A percentile compares a stretch with the other conserved stretches of the same genome.
Evolutionary conservation across 92 coral and sea anemone genomes (phyloP).

Genomic region (Epizoanthus scotinus): DNA sequence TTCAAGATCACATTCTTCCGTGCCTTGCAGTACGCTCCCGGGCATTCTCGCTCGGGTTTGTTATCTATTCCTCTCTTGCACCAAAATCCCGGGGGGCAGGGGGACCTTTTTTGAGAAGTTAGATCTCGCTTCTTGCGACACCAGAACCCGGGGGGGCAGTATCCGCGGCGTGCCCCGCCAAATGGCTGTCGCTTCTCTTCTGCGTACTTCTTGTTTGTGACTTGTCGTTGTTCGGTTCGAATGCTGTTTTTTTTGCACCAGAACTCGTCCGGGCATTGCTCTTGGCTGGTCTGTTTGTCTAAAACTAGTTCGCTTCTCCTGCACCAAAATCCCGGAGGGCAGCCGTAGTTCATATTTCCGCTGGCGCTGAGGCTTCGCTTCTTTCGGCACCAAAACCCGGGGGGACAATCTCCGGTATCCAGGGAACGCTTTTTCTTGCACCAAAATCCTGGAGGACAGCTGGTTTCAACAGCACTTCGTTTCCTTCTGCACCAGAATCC

Average conservation of each 20-base stretch:
- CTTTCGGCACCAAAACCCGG: constrained; percentile 61
- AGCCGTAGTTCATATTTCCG: constrained; percentile 20
- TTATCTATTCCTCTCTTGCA: constrained; percentile 50
- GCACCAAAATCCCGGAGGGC: constrained; percentile 69
- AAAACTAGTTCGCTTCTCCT: constrained; percentile 50
- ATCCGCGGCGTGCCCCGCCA: neutral
- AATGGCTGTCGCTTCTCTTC: constrained; percentile 23
- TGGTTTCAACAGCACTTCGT: constrained; percentile 18
- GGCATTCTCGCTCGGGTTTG: constrained; percentile 33
- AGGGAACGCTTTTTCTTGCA: constrained; percentile 54
- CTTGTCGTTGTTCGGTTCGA: constrained; percentile 40
- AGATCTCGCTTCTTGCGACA: constrained; percentile 62
- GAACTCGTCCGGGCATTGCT: constrained; percentile 29
- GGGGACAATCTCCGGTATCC: constrained; percentile 44
- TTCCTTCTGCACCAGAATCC: constrained; percentile 83
- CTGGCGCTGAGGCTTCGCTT: constrained; percentile 25
- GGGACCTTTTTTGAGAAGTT: constrained; percentile 30
- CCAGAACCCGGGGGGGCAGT: constrained; percentile 70
- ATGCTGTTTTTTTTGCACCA: constrained; percentile 42
- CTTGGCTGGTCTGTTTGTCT: constrained; percentile 57
- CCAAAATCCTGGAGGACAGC: constrained; percentile 67
- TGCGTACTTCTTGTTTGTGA: neutral
- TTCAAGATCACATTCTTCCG: constrained; percentile 48
- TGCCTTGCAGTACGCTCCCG: constrained; percentile 62
- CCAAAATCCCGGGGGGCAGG: constrained; percentile 74